Conservation (phyloP, 2,797 vertebrate species). For the Mormyrops attenuatus region DNA sequence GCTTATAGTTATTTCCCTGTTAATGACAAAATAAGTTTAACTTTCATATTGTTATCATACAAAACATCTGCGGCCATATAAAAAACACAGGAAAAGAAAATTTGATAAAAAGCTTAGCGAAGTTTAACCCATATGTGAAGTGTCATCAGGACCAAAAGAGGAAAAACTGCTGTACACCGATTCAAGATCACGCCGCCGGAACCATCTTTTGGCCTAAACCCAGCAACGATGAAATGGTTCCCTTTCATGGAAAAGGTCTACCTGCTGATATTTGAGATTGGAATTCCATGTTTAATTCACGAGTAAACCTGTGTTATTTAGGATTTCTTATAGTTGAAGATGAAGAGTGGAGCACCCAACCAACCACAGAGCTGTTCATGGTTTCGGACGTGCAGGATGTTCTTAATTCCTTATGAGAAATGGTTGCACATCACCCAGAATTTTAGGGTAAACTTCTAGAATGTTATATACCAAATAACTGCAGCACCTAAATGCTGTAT, state of each 20-base stretch:
- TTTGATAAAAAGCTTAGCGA: background rate
- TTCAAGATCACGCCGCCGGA: background rate
- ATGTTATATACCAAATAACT: background rate
- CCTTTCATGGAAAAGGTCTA: background rate
- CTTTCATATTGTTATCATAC: background rate
- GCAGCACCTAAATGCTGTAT: background rate
- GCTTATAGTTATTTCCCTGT: background rate
- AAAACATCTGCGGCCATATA: background rate
- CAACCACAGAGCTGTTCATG: background rate
- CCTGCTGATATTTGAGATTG: background rate
- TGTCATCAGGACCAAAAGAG: background rate
- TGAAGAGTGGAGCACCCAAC: background rate
- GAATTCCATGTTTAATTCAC: background rate
- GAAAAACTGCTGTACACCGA: background rate
- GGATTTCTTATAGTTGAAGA: background rate
- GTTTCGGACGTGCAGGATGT: background rate
- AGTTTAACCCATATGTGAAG: background rate
- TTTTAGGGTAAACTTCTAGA: background rate
- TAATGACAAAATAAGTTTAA: background rate
- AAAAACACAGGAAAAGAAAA: background rate
- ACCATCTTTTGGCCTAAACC: background rate
- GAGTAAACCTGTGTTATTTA: background rate
- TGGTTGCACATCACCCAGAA: background rate
- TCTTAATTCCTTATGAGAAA: background rate
- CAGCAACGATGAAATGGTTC: background rate